Base-by-base conservation (phyloP, 2,888 invertebrate genomes). In the Tenthredo scrophulariae region DNA sequence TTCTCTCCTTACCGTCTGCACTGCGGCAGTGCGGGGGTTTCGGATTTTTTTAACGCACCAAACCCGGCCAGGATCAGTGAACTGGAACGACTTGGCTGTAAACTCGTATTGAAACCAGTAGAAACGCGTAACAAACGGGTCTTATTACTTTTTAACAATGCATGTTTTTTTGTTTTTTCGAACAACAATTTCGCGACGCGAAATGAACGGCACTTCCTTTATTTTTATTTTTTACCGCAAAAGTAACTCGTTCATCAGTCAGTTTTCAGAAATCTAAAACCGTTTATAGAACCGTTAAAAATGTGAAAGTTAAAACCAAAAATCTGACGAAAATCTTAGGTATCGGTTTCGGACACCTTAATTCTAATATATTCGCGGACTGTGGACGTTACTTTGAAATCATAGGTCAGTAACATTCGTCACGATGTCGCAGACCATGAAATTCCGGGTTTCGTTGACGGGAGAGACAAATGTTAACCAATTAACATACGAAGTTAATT, bases 391-490 rank as follows among this genome's bases (percentile, higher is more conserved):
- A 18, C 43, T 65, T 82, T 9, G 22, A 26, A 58, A 46, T 18
- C 67, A 70, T 70, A 70, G 83, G 83, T 83, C 83, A 83, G 83
- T 83, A 83, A 83, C 83, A 67, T 67, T 70, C 54, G 26, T 70
- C 43, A 67, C 67, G 26, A 26, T 46, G 46, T 29, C 10, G 43
- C 29, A 65, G 83, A 29, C 83, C 83, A n/a, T 83, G 83, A 83
- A 62, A 83, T 83, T 83, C 46, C 67, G 67, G 26, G 46, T 5
- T 18, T n/a, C 13, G 26, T 33, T 13, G 37, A 18, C 10, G 37
- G 37, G 10, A 10, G 10, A n/a, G 18, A 50, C 40, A 43, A 22
- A 37, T 37, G 79, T 10, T 40, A 22, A 26, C 18, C 40, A 15
- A 80, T 58, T 62, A 40, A 33, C 40, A 80, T 80, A 18, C 62